Evolutionary conservation across 2,888 invertebrate genomes (phyloP), one percentile per base, ranked within the genome.

Genomic region (Isotomurus palustris): DNA sequence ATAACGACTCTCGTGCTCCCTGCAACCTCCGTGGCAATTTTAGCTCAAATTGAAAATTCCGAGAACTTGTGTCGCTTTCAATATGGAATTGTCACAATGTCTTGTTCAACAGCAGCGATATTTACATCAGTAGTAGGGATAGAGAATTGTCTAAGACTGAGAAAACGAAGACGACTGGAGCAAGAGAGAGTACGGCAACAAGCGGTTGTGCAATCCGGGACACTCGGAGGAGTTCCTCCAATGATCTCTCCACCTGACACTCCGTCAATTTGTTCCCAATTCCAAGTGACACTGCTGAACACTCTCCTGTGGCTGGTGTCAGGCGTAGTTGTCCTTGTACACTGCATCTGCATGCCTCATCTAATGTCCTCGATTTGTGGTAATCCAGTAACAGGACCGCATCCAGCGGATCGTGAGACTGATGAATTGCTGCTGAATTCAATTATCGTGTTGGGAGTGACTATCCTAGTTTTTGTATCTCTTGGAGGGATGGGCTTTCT

Each of bases 1-100:
- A 80, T 88, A 10, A 85, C 87, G 0, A 81, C 83, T 0, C 73
- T 82, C 12, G 83, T 87, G 36, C 81, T 88, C 69, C 86, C 87
- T 0, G 80, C 83, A 0, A 82, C 85, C 0, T 83, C 83, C 0
- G 82, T 86, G 14, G 82, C 84, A 4, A 80, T 83, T 19, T 76
- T 83, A 1, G 82, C 86, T 56, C 84, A 85, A 64, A 64, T 62
- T 52, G 69, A 69, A 51, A 49, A 61, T 56, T 68, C 70, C 17
- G 67, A 64, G 41, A 64, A 68, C 53, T 27, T 70, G 29, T 70
- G 70, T 71, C 86, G 84, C 74, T 79, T 80, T 51, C 79, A 72
- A 36, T 69, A 71, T 32, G 66, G 71, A 21, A 56, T 70, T 3
- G 85, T 14, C 6, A 59, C 61, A 19, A 65, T 68, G 64, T 66